Percentiles rank a stretch among this genome's conserved stretches.
Conservation (phyloP, 2,797 vertebrate species). For the Acropternis orthonyx region DNA sequence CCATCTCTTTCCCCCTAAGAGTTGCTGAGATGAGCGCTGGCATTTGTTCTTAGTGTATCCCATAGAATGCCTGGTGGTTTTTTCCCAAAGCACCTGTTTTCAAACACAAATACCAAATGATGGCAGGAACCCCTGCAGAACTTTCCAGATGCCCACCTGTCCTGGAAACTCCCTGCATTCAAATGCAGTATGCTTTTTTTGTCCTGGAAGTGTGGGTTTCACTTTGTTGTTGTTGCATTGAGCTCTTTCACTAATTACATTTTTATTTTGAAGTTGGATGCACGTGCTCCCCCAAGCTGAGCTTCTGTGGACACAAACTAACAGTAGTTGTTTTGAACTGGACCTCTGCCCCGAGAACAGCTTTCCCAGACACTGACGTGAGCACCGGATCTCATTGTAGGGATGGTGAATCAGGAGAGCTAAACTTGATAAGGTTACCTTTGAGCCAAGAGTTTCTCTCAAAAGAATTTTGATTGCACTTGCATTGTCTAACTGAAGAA, state of each 20-base stretch:
- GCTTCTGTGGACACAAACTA: neutral
- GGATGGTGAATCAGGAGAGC: neutral
- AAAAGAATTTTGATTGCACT: neutral
- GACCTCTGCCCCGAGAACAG: neutral
- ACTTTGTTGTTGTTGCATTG: neutral
- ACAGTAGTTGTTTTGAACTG: neutral
- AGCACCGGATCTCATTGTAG: neutral
- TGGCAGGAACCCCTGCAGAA: neutral
- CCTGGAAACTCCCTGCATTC: neutral
- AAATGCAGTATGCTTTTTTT: neutral
- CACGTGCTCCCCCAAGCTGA: neutral
- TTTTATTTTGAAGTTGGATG: neutral
- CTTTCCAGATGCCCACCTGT: neutral
- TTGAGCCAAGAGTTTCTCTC: neutral
- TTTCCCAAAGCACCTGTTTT: neutral
- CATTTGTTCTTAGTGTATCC: neutral
- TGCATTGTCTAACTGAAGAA: neutral
- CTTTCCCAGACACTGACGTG: neutral
- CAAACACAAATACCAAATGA: neutral
- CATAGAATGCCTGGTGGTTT: neutral
- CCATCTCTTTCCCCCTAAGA: neutral
- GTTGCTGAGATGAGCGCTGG: neutral
- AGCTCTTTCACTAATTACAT: neutral
- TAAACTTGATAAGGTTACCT: neutral
- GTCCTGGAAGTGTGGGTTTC: neutral